A percentile compares a stretch with the other conserved stretches of the same genome.
phyloP scores from a whole-genome alignment of 2,888 invertebrate genomes.

The Nomada ferruginata region DNA sequence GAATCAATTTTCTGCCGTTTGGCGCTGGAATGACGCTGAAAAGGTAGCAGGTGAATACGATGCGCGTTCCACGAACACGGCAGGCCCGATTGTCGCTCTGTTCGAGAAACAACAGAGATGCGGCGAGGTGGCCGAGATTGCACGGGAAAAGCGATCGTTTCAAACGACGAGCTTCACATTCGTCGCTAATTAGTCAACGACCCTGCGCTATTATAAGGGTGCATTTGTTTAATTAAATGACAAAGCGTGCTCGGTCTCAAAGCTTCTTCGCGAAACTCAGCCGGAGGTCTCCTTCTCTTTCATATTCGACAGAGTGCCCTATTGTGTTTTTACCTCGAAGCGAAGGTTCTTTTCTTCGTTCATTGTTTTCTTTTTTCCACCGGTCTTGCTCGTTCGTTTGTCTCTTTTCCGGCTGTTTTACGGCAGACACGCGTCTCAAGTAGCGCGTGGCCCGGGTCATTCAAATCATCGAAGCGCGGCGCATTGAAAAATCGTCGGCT shows the following conservation, averaged over 20 bases:
- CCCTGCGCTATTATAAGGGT: slow-evolving; percentile 25
- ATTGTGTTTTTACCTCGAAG: slow-evolving; percentile 37
- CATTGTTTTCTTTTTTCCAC: not conserved
- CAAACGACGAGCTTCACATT: slow-evolving; percentile 16
- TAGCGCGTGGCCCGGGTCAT: slow-evolving; percentile 55
- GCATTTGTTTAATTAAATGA: slow-evolving; percentile 47
- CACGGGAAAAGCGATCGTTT: slow-evolving; percentile 35
- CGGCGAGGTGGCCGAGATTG: slow-evolving; percentile 6
- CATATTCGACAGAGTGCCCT: slow-evolving; percentile 45
- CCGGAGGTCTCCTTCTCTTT: slow-evolving; percentile 23
- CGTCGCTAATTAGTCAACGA: slow-evolving; percentile 56
- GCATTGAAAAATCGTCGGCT: slow-evolving; percentile 36
- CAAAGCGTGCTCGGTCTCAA: slow-evolving; percentile 36
- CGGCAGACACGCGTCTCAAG: slow-evolving; percentile 68
- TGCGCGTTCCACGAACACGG: too few relatives aligned
- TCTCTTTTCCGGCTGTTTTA: slow-evolving; percentile 46
- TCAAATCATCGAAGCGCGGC: slow-evolving; percentile 62
- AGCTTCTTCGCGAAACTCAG: slow-evolving; percentile 45
- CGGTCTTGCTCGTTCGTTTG: slow-evolving; percentile 23
- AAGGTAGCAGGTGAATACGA: not conserved
- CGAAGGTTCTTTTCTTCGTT: slow-evolving; percentile 15
- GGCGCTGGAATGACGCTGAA: not conserved
- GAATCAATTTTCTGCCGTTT: slow-evolving; percentile 26
- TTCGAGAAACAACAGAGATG: not conserved
- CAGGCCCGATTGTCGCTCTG: not conserved